Conservation (phyloP, 1,140 invertebrate genomes). For the Zophobas atratus region DNA sequence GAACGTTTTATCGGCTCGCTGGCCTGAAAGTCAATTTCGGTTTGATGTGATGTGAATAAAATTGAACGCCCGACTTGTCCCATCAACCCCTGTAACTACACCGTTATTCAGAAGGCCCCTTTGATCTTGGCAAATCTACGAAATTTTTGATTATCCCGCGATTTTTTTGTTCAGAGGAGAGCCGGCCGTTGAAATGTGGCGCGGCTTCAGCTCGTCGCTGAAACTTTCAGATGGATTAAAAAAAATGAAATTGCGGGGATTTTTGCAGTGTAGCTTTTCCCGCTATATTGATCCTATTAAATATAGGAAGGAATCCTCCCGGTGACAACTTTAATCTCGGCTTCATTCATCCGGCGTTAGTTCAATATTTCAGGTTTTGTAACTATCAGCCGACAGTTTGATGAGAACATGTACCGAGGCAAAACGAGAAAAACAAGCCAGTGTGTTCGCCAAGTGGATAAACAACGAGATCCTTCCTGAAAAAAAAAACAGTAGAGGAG, state of each 20-base stretch:
- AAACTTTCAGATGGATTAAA: constrained; percentile 16
- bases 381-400: neutral
- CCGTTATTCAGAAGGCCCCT: constrained; percentile 47
- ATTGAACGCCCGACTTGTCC: constrained; percentile 59
- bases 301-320: constrained; percentile 45
- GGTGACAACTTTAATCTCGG: constrained; percentile 52
- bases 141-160: neutral
- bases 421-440: neutral
- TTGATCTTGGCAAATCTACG: constrained; percentile 23
- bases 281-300: constrained; percentile 52
- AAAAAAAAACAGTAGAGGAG: too few relatives aligned
- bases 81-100: constrained; percentile 57
- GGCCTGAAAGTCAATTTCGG: constrained; percentile 64
- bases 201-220: neutral
- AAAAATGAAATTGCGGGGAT: constrained; percentile 6
- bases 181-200: neutral
- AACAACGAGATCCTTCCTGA: too few relatives aligned
- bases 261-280: constrained; percentile 39
- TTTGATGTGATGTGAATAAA: constrained; percentile 64
- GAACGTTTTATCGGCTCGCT: constrained; percentile 62
- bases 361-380: constrained; percentile 13
- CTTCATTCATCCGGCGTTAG: constrained; percentile 16
- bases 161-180: neutral
- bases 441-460: too few relatives aligned
- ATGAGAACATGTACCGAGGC: neutral